These are phyloP conservation scores for Drosophila persimilis DNA, from an alignment of 1,140 invertebrate genomes.

Conservation along the genomic window DNA sequence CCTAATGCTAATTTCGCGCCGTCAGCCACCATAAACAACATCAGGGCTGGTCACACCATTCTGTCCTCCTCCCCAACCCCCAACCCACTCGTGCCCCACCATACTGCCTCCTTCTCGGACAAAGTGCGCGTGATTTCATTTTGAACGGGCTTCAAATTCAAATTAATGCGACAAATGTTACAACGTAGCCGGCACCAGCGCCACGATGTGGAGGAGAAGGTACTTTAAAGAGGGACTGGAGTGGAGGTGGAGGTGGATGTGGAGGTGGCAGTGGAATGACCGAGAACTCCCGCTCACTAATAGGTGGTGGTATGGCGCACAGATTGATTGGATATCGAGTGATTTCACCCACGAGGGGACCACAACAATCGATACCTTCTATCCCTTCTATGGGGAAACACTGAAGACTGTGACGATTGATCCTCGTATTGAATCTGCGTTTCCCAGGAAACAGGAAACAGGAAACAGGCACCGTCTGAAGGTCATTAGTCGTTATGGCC, in stretches of 20 bases:
- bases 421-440: too few relatives aligned
- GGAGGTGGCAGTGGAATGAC: too few relatives aligned
- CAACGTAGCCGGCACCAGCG: conserved; percentile 3
- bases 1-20: conserved; percentile 74
- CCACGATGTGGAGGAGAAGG: neutral
- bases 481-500: conserved; percentile 25
- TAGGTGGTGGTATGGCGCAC: too few relatives aligned
- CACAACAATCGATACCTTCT: too few relatives aligned
- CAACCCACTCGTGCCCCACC: neutral
- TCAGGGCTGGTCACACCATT: conserved; percentile 27
- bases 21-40: conserved; percentile 63
- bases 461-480: neutral
- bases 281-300: too few relatives aligned
- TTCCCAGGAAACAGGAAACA: conserved; percentile 7
- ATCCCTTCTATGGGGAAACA: too few relatives aligned
- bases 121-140: conserved; percentile 58
- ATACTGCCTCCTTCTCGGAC: neutral
- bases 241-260: too few relatives aligned
- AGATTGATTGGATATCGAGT: too few relatives aligned
- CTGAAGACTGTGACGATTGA: too few relatives aligned
- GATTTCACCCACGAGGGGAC: too few relatives aligned
- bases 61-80: neutral
- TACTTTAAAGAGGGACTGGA: too few relatives aligned
- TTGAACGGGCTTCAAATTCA: conserved; percentile 67
- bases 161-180: conserved; percentile 71